These are phyloP conservation scores for Chrysotoxum bicinctum DNA, from an alignment of 2,888 invertebrate genomes.

Conservation along the genomic window DNA sequence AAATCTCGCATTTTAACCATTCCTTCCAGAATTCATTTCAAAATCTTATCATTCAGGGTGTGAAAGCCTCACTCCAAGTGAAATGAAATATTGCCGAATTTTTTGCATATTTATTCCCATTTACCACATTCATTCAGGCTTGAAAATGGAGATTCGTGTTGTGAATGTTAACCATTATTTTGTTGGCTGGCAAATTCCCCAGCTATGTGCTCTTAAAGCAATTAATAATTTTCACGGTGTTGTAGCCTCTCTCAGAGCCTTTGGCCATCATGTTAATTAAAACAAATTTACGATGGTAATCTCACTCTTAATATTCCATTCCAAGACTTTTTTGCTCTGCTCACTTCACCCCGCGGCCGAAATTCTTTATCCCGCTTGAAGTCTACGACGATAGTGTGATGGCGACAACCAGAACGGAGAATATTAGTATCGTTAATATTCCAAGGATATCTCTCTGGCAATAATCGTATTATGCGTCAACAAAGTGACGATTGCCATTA, in stretches of 20 bases:
- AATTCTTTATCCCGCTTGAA: not conserved
- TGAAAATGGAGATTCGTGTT: not conserved
- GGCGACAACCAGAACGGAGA: conserved; percentile 31
- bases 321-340: not conserved
- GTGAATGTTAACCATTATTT: not conserved
- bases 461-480: conserved; percentile 70
- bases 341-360: not conserved
- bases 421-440: conserved; percentile 62
- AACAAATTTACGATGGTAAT: conserved; percentile 53
- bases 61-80: not conserved
- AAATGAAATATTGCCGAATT: not conserved
- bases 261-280: conserved; percentile 42
- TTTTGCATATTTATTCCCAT: not conserved
- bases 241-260: conserved; percentile 13
- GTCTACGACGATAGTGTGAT: not conserved
- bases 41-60: not conserved
- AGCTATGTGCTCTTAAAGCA: conserved; percentile 1
- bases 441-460: conserved; percentile 67
- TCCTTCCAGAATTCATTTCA: no score
- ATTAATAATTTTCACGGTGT: conserved; percentile 59
- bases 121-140: not conserved
- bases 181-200: not conserved
- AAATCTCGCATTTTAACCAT: no score
- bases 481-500: conserved; percentile 72
- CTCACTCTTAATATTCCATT: conserved; percentile 28